A percentile compares a stretch with the other conserved stretches of the same genome.
phyloP scores from a whole-genome alignment of 2,797 vertebrate species.

The Pseudomugil tenellus region DNA sequence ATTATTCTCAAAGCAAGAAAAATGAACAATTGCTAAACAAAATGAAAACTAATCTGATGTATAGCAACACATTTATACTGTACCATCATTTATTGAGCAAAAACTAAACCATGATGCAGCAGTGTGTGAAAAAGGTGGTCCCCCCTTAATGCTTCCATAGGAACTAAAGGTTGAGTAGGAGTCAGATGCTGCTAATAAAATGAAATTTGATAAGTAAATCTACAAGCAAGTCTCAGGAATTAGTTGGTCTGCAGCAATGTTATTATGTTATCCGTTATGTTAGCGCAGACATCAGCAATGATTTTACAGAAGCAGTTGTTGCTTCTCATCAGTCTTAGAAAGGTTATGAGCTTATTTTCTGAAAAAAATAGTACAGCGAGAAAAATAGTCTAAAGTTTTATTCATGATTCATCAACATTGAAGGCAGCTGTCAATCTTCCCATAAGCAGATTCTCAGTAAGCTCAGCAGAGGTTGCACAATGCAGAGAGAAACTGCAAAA shows the following conservation, averaged over 20 bases:
- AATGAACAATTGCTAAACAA: not conserved
- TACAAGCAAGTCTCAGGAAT: not conserved
- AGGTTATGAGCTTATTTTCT: not conserved
- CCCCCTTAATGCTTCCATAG: not conserved
- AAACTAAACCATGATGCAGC: not conserved
- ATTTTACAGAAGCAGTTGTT: not conserved
- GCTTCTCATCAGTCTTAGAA: not conserved
- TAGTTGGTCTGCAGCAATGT: not conserved
- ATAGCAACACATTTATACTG: not conserved
- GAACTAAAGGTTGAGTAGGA: not conserved
- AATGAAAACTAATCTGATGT: not conserved
- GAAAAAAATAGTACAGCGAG: not conserved
- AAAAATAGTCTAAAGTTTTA: not conserved
- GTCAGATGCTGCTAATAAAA: not conserved
- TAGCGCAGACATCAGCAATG: not conserved
- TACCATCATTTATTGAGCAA: not conserved
- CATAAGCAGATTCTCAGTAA: not conserved
- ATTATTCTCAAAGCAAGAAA: conserved; percentile 4
- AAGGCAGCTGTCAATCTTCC: not conserved
- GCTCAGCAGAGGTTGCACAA: not conserved
- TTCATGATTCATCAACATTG: not conserved
- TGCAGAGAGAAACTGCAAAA: not conserved
- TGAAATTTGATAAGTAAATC: not conserved
- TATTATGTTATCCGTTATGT: not conserved
- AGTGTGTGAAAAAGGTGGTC: not conserved